Evolutionary conservation across 1,140 invertebrate genomes (phyloP), one percentile per base, ranked within the genome.

Genomic region (Heliothis subflexa): DNA sequence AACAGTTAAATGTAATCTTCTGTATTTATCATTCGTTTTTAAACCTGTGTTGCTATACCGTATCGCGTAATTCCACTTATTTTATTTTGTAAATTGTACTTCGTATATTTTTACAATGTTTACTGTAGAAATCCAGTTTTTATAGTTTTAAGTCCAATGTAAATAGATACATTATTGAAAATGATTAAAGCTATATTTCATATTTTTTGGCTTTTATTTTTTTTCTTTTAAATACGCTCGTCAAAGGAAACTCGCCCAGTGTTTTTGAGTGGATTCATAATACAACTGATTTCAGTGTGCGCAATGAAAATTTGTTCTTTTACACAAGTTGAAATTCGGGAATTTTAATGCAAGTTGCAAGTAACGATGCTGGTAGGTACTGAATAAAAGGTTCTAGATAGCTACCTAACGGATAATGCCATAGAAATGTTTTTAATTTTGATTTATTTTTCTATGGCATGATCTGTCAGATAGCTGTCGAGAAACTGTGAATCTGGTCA

Each of bases 121-220:
- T 93, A 94, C 87, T 93, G 87, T 94, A 92, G 84, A 87, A 83
- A 88, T 88, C 86, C 85, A 88, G 84, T 91, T 93, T 88, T 89
- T 91, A 86, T 91, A 92, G 89, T 86, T 91, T 77, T 91, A 92
- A 92, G 88, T 87, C 80, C 59, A 86, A 85, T 93, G 92, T 94
- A 94, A 81, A 94, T 94, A 93, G 75, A 80, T 86, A 89, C 87
- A 92, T 89, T 90, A 93, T 92, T 89, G 89, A 91, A 94, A 89
- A 79, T 90, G 89, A 93, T 93, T 93, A 94, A 94, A 94, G 89
- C 89, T 94, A 92, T 93, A 93, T 94, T 94, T 94, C 91, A 91
- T 88, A 91, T 90, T 84, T n/a, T n/a, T 66, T 47, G 0, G 11
- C 28, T 73, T 50, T 64, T n/a, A 14, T 49, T 49, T 49, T 13